Evolutionary conservation across 1,140 invertebrate species (phyloP).

Genomic region (Pseudobourletiella spinata): DNA sequence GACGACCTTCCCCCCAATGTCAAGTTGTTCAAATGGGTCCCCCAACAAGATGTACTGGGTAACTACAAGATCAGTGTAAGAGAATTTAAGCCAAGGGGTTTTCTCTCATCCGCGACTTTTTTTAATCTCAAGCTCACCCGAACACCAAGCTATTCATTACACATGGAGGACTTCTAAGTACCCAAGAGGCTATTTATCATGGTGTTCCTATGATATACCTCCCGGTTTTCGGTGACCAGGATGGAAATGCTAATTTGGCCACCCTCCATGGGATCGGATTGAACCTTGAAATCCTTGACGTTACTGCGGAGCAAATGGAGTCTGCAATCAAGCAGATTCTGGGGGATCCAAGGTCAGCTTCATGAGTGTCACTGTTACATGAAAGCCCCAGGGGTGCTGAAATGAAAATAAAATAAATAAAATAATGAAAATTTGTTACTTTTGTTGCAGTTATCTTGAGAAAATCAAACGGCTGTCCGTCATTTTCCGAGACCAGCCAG

Average conservation of each 20-base stretch:
- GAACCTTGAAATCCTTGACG: slow-evolving; percentile 20
- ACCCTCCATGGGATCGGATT: slow-evolving; percentile 28
- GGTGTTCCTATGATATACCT: slow-evolving; percentile 37
- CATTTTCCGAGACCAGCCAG: too few species aligned
- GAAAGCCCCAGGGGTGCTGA: too few species aligned
- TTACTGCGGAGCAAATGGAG: slow-evolving; percentile 41
- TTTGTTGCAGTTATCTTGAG: too few species aligned
- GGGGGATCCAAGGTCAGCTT: too few species aligned
- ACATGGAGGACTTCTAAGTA: slow-evolving; percentile 11
- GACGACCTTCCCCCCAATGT: slow-evolving; percentile 49
- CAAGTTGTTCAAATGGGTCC: slow-evolving; percentile 54
- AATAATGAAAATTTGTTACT: too few species aligned
- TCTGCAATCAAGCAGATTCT: too few species aligned
- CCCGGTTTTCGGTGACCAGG: slow-evolving; percentile 47
- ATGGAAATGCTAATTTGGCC: slow-evolving; percentile 38
- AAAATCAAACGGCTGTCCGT: too few species aligned
- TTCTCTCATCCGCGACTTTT: too few species aligned
- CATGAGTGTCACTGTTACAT: too few species aligned
- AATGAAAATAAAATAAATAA: too few species aligned
- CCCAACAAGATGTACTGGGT: slow-evolving; percentile 51
- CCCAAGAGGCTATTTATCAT: slow-evolving; percentile 10
- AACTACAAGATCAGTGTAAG: too few species aligned
- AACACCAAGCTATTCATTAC: slow-evolving; percentile 14
- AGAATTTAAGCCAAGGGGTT: too few species aligned
- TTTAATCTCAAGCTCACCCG: background rate